Evolutionary conservation across 2,888 invertebrate species (phyloP), one percentile per base, ranked within the genome.

Genomic region (Stenotaenia linearis): DNA sequence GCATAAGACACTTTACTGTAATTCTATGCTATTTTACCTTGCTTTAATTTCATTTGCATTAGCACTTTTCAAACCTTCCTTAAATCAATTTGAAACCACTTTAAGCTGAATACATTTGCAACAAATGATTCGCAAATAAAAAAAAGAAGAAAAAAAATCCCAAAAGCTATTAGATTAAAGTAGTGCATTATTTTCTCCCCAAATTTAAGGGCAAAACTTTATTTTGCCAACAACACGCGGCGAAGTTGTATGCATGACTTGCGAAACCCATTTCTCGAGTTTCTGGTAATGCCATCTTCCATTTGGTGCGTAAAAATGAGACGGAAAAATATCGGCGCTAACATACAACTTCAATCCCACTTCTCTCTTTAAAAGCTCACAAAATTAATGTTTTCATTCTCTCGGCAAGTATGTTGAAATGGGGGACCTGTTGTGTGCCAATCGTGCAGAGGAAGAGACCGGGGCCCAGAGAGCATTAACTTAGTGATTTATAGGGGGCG

Each of bases 301-400:
- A 50, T 50, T 50, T 50, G 18, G 18, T 18, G 18, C 18, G 18
- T 50, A 69, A 69, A 69, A 69, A 69, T 69, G 28, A 69, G 28
- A 28, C 10, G 69, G n/a, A 69, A 69, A 69, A 69, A 69, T 69
- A 69, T 69, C 25, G 25, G 28, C 69, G 69, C 28, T 69, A 69
- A 69, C 69, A 69, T 25, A 69, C 69, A 69, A 69, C 69, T 69
- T 69, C 69, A 69, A 69, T 69, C 69, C 69, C 69, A 69, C 69
- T 69, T 69, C 69, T 69, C 69, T 28, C 69, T 69, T 69, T 69
- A 69, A 69, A 69, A 69, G 69, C 69, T 69, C 69, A 69, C 69
- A 69, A 69, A 69, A 69, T 69, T 69, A 69, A 69, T 69, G 69
- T 69, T 69, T 69, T 69, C 69, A 69, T 69, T 69, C 69, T 69